A percentile compares a stretch with the other conserved stretches of the same genome.
Conservation (phyloP, 2,888 invertebrate genomes). For the Leptinotarsa tumamoca region DNA sequence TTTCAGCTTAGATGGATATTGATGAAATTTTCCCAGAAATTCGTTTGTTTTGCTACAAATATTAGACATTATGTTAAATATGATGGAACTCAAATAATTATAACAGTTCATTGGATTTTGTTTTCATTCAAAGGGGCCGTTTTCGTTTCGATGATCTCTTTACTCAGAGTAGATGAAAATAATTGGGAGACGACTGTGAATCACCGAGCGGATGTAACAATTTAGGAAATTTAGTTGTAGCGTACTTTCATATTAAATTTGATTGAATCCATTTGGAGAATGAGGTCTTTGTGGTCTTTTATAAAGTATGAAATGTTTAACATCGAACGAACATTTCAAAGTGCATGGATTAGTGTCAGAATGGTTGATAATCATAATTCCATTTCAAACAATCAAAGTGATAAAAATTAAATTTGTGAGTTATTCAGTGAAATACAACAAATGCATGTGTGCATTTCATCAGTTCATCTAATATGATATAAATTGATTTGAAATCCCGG, state of each 20-base stretch:
- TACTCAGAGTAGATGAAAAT: background rate
- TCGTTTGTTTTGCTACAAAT: slow-evolving; percentile 16
- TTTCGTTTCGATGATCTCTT: background rate
- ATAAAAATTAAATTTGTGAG: too few relatives aligned
- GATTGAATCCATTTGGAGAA: slow-evolving; percentile 9
- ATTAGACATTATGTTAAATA: slow-evolving; percentile 1
- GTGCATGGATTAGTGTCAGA: background rate
- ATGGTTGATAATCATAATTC: too few relatives aligned
- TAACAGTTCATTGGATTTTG: background rate
- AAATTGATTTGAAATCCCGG: too few relatives aligned
- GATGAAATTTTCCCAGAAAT: slow-evolving; percentile 37
- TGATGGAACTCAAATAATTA: background rate
- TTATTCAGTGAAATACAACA: too few relatives aligned
- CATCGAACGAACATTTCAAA: background rate
- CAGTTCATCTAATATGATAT: too few relatives aligned
- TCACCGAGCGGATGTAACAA: slow-evolving; percentile 33
- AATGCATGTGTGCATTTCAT: too few relatives aligned
- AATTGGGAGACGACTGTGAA: slow-evolving; percentile 21
- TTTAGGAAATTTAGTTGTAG: slow-evolving; percentile 20
- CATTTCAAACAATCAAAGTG: too few relatives aligned
- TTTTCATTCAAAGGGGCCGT: slow-evolving; percentile 2
- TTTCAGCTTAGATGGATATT: slow-evolving; percentile 27
- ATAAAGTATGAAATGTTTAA: background rate
- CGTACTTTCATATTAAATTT: slow-evolving; percentile 17
- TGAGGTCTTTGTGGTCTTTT: background rate